phyloP scores from a whole-genome alignment of 2,113 vertebrate genomes.

The Ctenodactylus gundi region DNA sequence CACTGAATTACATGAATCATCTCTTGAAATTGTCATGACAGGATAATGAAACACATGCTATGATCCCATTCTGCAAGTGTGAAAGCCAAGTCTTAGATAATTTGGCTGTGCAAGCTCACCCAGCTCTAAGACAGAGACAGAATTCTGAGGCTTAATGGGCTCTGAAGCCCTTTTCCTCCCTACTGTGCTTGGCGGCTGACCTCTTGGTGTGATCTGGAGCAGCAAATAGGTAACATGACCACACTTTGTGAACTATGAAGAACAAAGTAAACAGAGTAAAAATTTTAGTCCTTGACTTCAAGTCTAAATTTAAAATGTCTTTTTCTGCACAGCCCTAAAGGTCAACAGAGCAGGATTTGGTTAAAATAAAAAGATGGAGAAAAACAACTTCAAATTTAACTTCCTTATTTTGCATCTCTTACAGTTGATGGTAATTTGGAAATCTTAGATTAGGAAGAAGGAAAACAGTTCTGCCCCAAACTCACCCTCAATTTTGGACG shows the following conservation, averaged over 20 bases:
- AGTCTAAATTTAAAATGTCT: neutral
- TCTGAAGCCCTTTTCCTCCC: neutral
- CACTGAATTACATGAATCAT: neutral
- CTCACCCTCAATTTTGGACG: neutral
- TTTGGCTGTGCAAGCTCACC: neutral
- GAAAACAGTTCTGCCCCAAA: neutral
- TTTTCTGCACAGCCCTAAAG: neutral
- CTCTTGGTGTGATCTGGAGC: neutral
- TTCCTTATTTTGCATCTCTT: neutral
- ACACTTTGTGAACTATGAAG: neutral
- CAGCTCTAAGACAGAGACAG: neutral
- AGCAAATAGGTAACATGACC: neutral
- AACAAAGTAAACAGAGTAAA: neutral
- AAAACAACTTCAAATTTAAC: neutral
- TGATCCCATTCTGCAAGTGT: neutral
- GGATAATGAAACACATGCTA: neutral
- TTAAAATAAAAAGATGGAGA: slow-evolving; percentile 21
- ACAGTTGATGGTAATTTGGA: neutral
- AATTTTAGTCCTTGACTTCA: neutral
- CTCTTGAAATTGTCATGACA: neutral
- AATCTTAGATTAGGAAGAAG: neutral
- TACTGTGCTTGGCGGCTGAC: neutral
- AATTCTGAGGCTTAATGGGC: neutral
- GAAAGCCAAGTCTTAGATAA: neutral
- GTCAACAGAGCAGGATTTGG: neutral